Percentiles rank a stretch among this genome's conserved stretches.
Conservation (phyloP, 2,888 invertebrate genomes). For the Odontomyia ornata region DNA sequence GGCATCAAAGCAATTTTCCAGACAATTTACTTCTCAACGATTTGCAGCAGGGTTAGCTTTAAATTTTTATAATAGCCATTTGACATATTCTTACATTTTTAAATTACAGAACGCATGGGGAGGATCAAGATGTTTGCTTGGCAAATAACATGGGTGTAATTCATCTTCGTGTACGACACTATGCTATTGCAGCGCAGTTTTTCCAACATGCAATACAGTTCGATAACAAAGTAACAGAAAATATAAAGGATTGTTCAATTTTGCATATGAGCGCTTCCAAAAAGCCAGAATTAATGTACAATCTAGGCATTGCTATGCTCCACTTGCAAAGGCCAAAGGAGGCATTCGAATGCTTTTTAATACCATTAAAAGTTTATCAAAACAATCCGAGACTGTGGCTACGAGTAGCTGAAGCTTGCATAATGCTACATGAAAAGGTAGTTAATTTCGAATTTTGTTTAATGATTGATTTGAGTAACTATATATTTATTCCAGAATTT, state of each 20-base stretch:
- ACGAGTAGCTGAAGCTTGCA: constrained; percentile 92
- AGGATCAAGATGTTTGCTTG: constrained; percentile 61
- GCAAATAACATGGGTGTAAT: constrained; percentile 65
- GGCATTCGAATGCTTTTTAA: constrained; percentile 91
- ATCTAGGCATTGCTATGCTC: constrained; percentile 74
- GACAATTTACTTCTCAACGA: constrained; percentile 52
- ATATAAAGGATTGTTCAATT: constrained; percentile 57
- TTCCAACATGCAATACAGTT: constrained; percentile 63
- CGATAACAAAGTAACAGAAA: constrained; percentile 58
- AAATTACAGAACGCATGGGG: constrained; percentile 54
- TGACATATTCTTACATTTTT: neutral
- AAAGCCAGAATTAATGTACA: constrained; percentile 63
- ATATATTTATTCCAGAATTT: constrained; percentile 46
- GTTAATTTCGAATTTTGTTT: constrained; percentile 45
- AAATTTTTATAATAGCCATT: neutral
- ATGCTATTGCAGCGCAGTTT: constrained; percentile 63
- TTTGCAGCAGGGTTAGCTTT: constrained; percentile 55
- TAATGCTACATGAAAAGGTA: constrained; percentile 70
- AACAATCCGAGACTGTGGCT: constrained; percentile 92
- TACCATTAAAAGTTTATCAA: constrained; percentile 85
- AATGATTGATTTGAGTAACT: constrained; percentile 3
- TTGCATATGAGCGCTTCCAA: constrained; percentile 59
- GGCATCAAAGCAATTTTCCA: constrained; percentile 63
- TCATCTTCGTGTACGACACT: constrained; percentile 63
- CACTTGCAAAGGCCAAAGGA: constrained; percentile 81